Evolutionary conservation across 2,113 vertebrate species (phyloP).

Genomic region (Halcyon malimbica): DNA sequence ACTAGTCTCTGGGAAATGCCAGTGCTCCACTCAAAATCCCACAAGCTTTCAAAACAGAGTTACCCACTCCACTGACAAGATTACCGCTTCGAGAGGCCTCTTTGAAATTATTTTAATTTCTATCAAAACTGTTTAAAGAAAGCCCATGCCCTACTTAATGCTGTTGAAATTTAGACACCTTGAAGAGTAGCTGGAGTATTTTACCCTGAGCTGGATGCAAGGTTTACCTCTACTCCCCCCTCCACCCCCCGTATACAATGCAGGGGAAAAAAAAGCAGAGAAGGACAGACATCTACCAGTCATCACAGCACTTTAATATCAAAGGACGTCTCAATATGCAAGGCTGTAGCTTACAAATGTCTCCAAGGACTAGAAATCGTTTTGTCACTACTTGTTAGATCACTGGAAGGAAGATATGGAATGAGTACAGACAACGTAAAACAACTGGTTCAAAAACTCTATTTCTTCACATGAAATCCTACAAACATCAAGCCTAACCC

Average conservation of each 20-base stretch:
- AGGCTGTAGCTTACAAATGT: neutral
- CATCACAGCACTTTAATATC: neutral
- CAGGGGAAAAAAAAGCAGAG: neutral
- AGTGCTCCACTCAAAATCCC: neutral
- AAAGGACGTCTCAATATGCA: neutral
- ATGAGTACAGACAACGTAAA: neutral
- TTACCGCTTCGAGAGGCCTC: neutral
- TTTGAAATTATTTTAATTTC: slow-evolving; percentile 3
- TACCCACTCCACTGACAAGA: neutral
- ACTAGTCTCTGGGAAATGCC: neutral
- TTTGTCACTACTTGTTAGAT: slow-evolving; percentile 16
- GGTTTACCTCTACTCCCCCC: neutral
- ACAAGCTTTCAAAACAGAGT: neutral
- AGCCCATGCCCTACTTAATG: neutral
- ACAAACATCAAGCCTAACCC: neutral
- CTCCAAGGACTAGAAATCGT: neutral
- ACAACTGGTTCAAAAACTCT: neutral
- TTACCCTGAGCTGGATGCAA: neutral
- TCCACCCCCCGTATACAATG: neutral
- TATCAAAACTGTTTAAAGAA: slow-evolving; percentile 23
- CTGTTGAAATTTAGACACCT: neutral
- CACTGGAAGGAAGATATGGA: neutral
- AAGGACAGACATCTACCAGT: neutral
- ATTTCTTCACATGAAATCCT: neutral
- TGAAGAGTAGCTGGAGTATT: neutral